phyloP scores from a whole-genome alignment of 2,888 invertebrate genomes.

The Drosophila limbata region DNA sequence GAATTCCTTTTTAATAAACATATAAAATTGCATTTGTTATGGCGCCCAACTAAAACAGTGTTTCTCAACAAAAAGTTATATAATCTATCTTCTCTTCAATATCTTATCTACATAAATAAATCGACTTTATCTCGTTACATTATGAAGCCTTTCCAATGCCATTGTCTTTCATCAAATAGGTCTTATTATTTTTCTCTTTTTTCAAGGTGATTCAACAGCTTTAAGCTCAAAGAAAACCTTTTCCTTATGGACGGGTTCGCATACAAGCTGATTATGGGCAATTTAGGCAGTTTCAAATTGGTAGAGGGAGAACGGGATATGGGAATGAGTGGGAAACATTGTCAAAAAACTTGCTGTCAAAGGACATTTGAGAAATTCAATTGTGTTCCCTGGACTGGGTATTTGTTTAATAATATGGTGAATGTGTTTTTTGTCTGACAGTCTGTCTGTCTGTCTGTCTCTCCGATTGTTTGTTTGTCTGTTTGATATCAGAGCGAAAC shows the following conservation, averaged over 20 bases:
- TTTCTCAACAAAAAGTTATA: background rate
- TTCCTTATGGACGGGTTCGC: background rate
- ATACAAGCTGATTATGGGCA: conserved; percentile 55
- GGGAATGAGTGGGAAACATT: background rate
- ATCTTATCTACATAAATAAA: background rate
- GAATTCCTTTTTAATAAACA: background rate
- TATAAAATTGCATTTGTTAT: background rate
- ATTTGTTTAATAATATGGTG: conserved; percentile 57
- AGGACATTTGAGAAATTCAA: conserved; percentile 51
- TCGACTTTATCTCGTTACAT: background rate
- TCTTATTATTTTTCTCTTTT: background rate
- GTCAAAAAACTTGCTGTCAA: conserved; percentile 47
- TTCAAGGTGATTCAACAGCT: conserved; percentile 30
- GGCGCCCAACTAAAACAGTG: background rate
- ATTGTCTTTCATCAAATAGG: conserved; percentile 2
- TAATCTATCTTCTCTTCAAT: background rate
- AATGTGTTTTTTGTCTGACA: conserved; percentile 36
- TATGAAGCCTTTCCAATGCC: background rate
- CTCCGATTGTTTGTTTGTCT: conserved; percentile 21
- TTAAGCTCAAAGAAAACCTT: conserved; percentile 22
- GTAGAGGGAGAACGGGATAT: background rate
- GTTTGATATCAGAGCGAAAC: conserved; percentile 61
- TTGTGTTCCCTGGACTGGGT: conserved; percentile 42
- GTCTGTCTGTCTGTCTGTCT: conserved; percentile 23
- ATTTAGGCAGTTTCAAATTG: conserved; percentile 47